These are phyloP conservation scores for Drosophila nigricruria DNA, from an alignment of 2,888 invertebrate genomes.

Conservation along the genomic window DNA sequence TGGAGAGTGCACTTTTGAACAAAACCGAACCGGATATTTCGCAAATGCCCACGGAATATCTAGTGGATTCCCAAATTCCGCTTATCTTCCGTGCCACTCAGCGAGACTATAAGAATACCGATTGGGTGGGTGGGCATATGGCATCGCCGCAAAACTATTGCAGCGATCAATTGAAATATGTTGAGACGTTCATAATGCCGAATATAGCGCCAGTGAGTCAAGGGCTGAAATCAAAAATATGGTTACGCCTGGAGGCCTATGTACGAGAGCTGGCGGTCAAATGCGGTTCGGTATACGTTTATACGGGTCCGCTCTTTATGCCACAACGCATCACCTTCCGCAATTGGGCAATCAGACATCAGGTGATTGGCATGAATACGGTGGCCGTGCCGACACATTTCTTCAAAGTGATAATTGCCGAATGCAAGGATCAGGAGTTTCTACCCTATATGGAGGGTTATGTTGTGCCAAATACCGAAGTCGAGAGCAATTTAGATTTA, in stretches of 20 bases:
- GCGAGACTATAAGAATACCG: slow-evolving; percentile 91
- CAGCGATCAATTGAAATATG: slow-evolving; percentile 89
- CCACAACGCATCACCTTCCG: slow-evolving; percentile 93
- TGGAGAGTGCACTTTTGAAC: slow-evolving; percentile 86
- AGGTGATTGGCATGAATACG: slow-evolving; percentile 95
- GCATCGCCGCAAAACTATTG: slow-evolving; percentile 98
- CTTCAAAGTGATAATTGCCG: slow-evolving; percentile 95
- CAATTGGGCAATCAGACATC: slow-evolving; percentile 93
- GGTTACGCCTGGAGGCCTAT: slow-evolving; percentile 94
- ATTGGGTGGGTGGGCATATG: slow-evolving; percentile 95
- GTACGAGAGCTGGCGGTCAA: slow-evolving; percentile 90
- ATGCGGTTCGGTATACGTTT: slow-evolving; percentile 92
- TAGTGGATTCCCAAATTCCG: slow-evolving; percentile 88
- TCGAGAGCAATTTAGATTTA: slow-evolving; percentile 91
- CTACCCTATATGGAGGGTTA: slow-evolving; percentile 93
- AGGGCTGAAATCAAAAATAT: slow-evolving; percentile 94
- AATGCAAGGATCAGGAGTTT: slow-evolving; percentile 87
- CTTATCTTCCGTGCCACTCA: slow-evolving; percentile 91
- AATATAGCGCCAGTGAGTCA: slow-evolving; percentile 98
- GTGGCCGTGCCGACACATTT: slow-evolving; percentile 99
- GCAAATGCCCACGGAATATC: slow-evolving; percentile 27
- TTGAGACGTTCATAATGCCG: slow-evolving; percentile 95
- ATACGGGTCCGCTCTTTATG: slow-evolving; percentile 95
- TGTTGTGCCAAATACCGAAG: slow-evolving; percentile 95
- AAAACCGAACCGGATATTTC: slow-evolving; percentile 47